Conservation (phyloP, 2,113 vertebrate species). For the Epinephelus moara region DNA sequence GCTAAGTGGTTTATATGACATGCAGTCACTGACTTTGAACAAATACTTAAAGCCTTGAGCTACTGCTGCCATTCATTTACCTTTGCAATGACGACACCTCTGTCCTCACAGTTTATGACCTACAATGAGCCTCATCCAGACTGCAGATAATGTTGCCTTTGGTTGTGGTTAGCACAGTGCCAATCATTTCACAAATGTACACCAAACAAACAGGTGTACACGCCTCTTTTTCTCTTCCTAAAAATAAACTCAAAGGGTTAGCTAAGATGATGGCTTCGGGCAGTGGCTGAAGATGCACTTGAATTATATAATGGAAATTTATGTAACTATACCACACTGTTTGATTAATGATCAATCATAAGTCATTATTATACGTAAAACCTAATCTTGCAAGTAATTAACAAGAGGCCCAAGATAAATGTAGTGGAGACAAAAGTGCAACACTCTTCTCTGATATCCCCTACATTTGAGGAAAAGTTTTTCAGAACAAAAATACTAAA, state of each 20-base stretch:
- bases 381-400: neutral
- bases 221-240: neutral
- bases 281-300: neutral
- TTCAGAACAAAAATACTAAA: neutral
- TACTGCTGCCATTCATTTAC: constrained; percentile 39
- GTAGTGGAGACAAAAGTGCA: neutral
- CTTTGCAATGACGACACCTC: constrained; percentile 37
- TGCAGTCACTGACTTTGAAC: constrained; percentile 5
- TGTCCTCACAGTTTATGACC: constrained; percentile 23
- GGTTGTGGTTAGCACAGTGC: neutral
- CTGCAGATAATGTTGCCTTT: constrained; percentile 28
- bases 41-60: constrained; percentile 18
- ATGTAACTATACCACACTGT: neutral
- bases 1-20: constrained; percentile 28
- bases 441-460: neutral
- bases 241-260: constrained; percentile 1
- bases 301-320: neutral
- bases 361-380: neutral
- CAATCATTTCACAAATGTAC: neutral
- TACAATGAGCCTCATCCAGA: neutral
- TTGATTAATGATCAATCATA: neutral
- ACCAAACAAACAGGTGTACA: neutral
- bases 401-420: neutral
- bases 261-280: too few species aligned
- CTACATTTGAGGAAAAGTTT: neutral